phyloP scores from a whole-genome alignment of 2,888 invertebrate genomes.

The Unio pictorum region DNA sequence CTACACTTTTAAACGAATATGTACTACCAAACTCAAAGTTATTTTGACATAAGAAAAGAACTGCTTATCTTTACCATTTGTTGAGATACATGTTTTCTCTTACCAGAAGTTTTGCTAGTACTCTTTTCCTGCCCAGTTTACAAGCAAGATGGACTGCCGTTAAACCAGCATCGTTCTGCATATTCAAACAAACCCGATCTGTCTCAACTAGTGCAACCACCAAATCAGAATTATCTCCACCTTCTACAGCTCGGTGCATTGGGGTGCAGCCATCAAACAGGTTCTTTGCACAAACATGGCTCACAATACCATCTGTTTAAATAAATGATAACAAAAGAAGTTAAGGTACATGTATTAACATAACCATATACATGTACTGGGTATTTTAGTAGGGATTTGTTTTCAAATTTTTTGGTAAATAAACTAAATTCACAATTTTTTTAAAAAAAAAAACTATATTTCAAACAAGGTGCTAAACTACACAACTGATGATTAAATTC shows the following conservation, averaged over 20 bases:
- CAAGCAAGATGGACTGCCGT: conserved; percentile 63
- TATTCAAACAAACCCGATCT: conserved; percentile 51
- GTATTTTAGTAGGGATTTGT: too few relatives aligned
- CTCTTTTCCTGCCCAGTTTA: conserved; percentile 52
- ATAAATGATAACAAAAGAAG: conserved; percentile 1
- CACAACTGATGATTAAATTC: too few relatives aligned
- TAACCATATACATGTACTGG: too few relatives aligned
- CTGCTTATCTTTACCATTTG: too few relatives aligned
- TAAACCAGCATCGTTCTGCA: conserved; percentile 60
- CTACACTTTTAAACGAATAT: too few relatives aligned
- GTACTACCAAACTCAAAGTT: too few relatives aligned
- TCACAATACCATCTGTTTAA: conserved; percentile 54
- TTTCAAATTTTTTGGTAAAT: too few relatives aligned
- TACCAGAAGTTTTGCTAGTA: conserved; percentile 56
- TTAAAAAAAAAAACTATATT: too few relatives aligned
- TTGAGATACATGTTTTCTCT: conserved; percentile 9
- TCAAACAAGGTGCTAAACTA: too few relatives aligned
- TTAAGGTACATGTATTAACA: neutral
- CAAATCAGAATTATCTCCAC: conserved; percentile 54
- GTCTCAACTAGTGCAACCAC: conserved; percentile 42
- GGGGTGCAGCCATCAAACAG: conserved; percentile 55
- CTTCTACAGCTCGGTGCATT: conserved; percentile 54
- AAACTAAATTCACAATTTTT: too few relatives aligned
- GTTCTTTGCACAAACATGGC: conserved; percentile 66
- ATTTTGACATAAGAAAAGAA: too few relatives aligned